Conservation (phyloP, 2,797 vertebrate genomes). For the Poeciliopsis infans region DNA sequence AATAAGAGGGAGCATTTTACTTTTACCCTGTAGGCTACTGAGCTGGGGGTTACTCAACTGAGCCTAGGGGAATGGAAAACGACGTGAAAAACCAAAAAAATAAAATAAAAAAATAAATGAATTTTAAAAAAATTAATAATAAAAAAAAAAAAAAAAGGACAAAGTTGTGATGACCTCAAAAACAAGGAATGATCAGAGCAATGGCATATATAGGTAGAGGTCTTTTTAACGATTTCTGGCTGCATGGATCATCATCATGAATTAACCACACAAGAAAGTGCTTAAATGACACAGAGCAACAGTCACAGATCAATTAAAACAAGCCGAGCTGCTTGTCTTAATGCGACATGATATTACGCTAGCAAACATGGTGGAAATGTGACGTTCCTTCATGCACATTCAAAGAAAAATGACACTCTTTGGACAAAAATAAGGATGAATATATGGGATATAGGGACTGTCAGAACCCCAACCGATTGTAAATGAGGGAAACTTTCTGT, state of each 20-base stretch:
- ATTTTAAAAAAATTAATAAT: constrained; percentile 1
- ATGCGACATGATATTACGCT: constrained; percentile 60
- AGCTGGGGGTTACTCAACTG: constrained; percentile 99
- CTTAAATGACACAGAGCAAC: constrained; percentile 55
- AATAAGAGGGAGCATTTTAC: constrained; percentile 99
- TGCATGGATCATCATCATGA: constrained; percentile 7
- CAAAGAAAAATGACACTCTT: constrained; percentile 54
- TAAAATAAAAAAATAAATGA: constrained; percentile 18
- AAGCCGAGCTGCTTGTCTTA: constrained; percentile 68
- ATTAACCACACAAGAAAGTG: constrained; percentile 54
- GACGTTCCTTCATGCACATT: constrained; percentile 69
- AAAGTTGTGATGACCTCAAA: constrained; percentile 67
- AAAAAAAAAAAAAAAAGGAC: constrained; percentile 15
- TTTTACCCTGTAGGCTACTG: constrained; percentile 99
- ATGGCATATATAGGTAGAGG: constrained; percentile 70
- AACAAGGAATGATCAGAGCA: constrained; percentile 75
- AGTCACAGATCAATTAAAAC: constrained; percentile 69
- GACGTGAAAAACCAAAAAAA: constrained; percentile 71
- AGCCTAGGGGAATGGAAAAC: constrained; percentile 95
- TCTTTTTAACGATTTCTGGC: constrained; percentile 32
- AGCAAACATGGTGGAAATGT: constrained; percentile 64
- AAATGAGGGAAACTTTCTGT: not conserved
- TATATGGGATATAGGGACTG: constrained; percentile 42
- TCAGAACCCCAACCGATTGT: not conserved
- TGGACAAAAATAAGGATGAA: constrained; percentile 50